Conservation (phyloP, 2,113 vertebrate genomes). For the Ptilonorhynchus violaceus region DNA sequence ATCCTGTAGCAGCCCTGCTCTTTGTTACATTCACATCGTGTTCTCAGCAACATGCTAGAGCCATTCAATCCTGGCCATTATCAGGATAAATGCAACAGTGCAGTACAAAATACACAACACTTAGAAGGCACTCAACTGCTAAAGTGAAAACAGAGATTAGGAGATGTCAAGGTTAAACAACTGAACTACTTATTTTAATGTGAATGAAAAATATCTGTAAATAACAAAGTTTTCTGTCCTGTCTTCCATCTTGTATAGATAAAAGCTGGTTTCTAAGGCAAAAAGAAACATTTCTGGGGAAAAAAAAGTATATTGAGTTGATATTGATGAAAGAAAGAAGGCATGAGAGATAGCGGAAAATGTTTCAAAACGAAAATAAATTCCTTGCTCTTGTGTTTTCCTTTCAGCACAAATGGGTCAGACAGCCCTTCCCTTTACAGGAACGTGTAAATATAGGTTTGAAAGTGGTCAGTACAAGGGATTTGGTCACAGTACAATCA, state of each 20-base stretch:
- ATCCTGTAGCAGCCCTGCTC: background rate
- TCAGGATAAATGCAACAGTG: background rate
- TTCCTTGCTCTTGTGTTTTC: background rate
- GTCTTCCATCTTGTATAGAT: background rate
- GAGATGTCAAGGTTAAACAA: background rate
- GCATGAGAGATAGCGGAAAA: background rate
- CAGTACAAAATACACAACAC: background rate
- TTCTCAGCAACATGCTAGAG: background rate
- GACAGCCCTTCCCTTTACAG: background rate
- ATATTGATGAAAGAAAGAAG: background rate
- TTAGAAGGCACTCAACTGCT: background rate
- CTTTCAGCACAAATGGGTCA: background rate
- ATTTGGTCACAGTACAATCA: background rate
- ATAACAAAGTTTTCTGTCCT: background rate
- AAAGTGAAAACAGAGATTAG: background rate
- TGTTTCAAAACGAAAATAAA: background rate
- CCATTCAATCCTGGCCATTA: background rate
- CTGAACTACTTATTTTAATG: background rate
- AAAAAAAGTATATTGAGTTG: background rate
- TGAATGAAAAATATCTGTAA: background rate
- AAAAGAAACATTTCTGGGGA: background rate
- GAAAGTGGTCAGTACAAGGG: background rate
- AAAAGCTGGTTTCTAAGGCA: background rate
- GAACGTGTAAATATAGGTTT: slow-evolving; percentile 39
- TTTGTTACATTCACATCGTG: background rate